phyloP scores from a whole-genome alignment of 1,140 invertebrate species.

The Musca vetustissima region DNA sequence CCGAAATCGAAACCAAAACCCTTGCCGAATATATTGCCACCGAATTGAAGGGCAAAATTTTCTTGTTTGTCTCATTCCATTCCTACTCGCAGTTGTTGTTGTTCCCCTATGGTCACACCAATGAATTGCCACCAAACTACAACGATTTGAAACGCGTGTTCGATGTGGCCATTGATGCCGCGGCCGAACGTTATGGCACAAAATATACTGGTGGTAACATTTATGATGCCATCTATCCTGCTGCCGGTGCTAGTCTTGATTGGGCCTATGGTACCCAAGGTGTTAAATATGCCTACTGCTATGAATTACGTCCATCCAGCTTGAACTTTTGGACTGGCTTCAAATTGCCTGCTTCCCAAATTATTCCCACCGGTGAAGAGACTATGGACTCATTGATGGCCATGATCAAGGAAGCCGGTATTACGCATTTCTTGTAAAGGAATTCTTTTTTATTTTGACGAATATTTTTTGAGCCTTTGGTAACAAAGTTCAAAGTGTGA shows the following conservation, averaged over 20 bases:
- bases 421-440: too few species aligned
- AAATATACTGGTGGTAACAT: constrained; percentile 60
- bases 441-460: too few species aligned
- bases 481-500: too few species aligned
- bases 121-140: constrained; percentile 63
- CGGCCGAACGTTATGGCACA: constrained; percentile 65
- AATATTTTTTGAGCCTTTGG: too few species aligned
- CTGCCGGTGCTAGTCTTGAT: constrained; percentile 68
- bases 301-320: constrained; percentile 68
- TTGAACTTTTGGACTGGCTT: constrained; percentile 64
- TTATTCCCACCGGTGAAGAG: constrained; percentile 60
- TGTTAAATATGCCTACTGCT: constrained; percentile 68
- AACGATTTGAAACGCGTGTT: constrained; percentile 64
- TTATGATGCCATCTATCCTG: constrained; percentile 49
- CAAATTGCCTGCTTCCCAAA: constrained; percentile 68
- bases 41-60: constrained; percentile 38
- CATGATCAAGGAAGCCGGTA: constrained; percentile 48
- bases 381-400: constrained; percentile 55
- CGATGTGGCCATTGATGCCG: constrained; percentile 59
- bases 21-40: constrained; percentile 43
- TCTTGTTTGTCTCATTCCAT: constrained; percentile 67
- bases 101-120: constrained; percentile 70
- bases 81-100: constrained; percentile 74
- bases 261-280: constrained; percentile 66
- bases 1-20: constrained; percentile 68